These are phyloP conservation scores for Promerops cafer DNA, from an alignment of 2,113 vertebrate genomes.

Conservation along the genomic window DNA sequence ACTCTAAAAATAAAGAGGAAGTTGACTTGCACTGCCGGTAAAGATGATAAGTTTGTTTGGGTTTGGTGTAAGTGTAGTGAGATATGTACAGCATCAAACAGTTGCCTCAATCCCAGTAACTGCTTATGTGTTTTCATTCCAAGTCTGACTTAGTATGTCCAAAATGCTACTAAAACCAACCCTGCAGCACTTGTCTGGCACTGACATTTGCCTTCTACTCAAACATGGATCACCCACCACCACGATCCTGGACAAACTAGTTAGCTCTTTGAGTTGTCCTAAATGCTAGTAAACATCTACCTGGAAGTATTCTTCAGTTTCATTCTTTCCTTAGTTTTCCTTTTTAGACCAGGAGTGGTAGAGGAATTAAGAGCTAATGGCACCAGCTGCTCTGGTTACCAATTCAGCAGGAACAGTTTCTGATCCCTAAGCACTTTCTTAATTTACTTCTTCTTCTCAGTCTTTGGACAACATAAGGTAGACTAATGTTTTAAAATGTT, in stretches of 20 bases:
- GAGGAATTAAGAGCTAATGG: neutral
- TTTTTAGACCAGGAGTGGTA: neutral
- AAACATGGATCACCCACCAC: neutral
- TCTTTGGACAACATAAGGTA: neutral
- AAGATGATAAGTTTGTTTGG: neutral
- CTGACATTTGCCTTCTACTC: neutral
- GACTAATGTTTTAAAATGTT: neutral
- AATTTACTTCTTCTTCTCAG: neutral
- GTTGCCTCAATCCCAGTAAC: neutral
- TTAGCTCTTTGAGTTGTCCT: neutral
- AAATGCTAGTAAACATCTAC: neutral
- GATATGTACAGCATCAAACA: neutral
- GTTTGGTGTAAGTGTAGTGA: neutral
- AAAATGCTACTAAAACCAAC: neutral
- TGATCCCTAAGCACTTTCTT: neutral
- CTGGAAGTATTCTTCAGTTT: neutral
- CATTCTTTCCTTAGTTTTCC: neutral
- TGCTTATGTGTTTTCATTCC: neutral
- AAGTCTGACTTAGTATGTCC: neutral
- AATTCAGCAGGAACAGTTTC: neutral
- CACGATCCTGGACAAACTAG: neutral
- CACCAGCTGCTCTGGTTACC: neutral
- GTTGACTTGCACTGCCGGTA: neutral
- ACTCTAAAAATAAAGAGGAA: neutral
- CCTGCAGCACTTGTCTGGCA: neutral